phyloP scores from a whole-genome alignment of 2,113 vertebrate species.

The Shinisaurus crocodilurus region DNA sequence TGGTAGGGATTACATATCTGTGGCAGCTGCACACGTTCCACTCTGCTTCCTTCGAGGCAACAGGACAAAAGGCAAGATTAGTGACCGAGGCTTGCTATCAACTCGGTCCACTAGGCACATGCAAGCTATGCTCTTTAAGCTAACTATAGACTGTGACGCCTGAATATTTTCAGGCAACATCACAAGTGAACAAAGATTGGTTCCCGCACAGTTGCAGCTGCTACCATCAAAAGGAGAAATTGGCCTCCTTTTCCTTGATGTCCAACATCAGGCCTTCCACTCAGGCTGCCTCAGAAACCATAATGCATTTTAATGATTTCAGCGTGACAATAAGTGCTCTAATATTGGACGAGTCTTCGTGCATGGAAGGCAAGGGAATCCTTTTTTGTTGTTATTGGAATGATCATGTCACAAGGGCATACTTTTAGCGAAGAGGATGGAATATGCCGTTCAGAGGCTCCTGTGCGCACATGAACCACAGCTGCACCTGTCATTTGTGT shows the following conservation, averaged over 20 bases:
- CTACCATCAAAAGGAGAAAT: slow-evolving; percentile 12
- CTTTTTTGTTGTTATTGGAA: not conserved
- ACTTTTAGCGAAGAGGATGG: not conserved
- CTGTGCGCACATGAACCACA: not conserved
- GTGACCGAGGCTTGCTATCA: not conserved
- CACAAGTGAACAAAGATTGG: slow-evolving; percentile 1
- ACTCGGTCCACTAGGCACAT: not conserved
- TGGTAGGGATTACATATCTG: not conserved
- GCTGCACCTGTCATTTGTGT: fast-evolving
- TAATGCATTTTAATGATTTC: not conserved
- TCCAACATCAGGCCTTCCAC: fast-evolving
- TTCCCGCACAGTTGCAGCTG: slow-evolving; percentile 22
- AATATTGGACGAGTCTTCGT: not conserved
- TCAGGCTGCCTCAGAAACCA: fast-evolving
- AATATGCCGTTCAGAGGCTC: not conserved
- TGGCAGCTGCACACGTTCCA: not conserved
- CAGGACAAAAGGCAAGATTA: not conserved
- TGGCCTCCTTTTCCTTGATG: not conserved
- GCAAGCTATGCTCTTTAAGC: not conserved
- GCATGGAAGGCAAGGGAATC: fast-evolving
- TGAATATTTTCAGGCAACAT: not conserved
- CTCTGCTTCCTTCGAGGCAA: not conserved
- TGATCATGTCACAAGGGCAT: fast-evolving
- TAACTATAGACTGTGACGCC: not conserved
- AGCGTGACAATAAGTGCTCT: not conserved